Percentiles rank a stretch among this genome's conserved stretches.
Evolutionary conservation across 2,888 invertebrate species (phyloP).

Genomic region (Cosmorhoe ocellata): DNA sequence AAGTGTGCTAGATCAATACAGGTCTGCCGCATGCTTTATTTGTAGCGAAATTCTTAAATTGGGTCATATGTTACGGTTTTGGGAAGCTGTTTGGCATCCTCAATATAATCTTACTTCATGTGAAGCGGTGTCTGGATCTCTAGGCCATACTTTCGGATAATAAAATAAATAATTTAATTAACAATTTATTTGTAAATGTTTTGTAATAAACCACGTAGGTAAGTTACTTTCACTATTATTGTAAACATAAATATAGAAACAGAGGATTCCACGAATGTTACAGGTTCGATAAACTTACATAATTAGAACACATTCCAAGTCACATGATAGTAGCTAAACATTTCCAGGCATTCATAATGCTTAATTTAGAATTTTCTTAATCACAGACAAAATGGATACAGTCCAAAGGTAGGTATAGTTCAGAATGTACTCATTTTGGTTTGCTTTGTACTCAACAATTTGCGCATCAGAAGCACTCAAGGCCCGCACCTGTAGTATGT

Average conservation of each 20-base stretch:
- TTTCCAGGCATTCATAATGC: constrained; percentile 72
- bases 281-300: constrained; percentile 48
- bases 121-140: too few species aligned
- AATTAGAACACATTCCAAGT: constrained; percentile 50
- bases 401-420: constrained; percentile 33
- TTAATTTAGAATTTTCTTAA: constrained; percentile 47
- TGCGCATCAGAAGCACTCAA: constrained; percentile 22
- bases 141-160: too few species aligned
- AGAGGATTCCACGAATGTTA: constrained; percentile 23
- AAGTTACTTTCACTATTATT: too few species aligned
- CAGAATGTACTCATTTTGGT: constrained; percentile 61
- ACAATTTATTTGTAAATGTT: constrained; percentile 71
- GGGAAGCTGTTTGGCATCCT: too few species aligned
- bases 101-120: too few species aligned
- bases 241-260: constrained; percentile 32
- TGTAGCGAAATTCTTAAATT: too few species aligned
- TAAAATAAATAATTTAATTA: constrained; percentile 33
- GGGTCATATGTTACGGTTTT: too few species aligned
- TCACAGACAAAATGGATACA: constrained; percentile 63
- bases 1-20: too few species aligned
- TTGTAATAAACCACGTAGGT: constrained; percentile 56
- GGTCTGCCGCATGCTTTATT: too few species aligned
- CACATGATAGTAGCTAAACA: constrained; percentile 48
- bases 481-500: constrained; percentile 6
- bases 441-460: constrained; percentile 24